Base-by-base conservation (phyloP, 2,888 invertebrate genomes). In the Ormia ochracea region DNA sequence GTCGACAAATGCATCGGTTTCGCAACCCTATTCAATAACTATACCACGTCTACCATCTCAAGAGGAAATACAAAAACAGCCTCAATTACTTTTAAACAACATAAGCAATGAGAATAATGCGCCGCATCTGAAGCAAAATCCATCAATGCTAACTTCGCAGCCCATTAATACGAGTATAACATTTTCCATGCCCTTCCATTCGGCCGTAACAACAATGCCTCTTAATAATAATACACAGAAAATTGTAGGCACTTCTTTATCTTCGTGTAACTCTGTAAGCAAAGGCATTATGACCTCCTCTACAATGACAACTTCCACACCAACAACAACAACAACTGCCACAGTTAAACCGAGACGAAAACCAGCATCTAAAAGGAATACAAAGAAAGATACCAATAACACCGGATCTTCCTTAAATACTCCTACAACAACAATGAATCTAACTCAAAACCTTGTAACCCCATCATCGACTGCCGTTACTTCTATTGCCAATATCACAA, bases 31-130 rank as follows among this genome's bases (percentile, higher is more conserved):
- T 82, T 89, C 90, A 31, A 88, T 90, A 68, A 89, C 90, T 9
- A 89, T 90, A 81, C 90, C 90, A n/a, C 86, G 89, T n/a, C 80
- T 89, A 66, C 89, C 89, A 26, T 88, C 89, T 19, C 87, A 89
- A 21, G 89, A 88, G 78, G 90, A 90, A 70, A 87, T 89, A 41
- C 89, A 88, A 69, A 84, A 85, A 38, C 87, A 87, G 72, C 87
- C 88, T 0, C 88, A 87, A 45, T 88, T 87, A 59, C 88, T 88
- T 80, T 80, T 87, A 17, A 86, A 54, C 28, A 66, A 58, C 28
- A n/a, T 45, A 26, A 48, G 45, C 48, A 79, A 77, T 69, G 73
- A 72, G 2, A 74, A 31, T 19, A 66, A 41, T 4, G 2, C 45
- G 9, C 17, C 19, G 10, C 82, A 56, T 28, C 63, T 50, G 36